Conservation (phyloP, 2,888 invertebrate species). For the Nezara viridula region DNA sequence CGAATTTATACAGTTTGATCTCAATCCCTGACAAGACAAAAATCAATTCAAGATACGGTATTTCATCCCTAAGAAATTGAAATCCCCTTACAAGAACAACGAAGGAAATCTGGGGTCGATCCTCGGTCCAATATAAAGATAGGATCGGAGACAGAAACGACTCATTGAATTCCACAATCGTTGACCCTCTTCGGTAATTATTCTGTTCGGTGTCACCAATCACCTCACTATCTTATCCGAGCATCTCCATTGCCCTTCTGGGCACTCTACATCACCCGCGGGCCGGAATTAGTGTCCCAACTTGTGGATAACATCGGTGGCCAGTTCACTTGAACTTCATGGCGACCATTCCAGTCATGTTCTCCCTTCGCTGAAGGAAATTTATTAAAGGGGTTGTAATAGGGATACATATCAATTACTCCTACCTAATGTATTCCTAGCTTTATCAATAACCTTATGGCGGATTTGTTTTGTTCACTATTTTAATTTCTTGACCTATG, state of each 20-base stretch:
- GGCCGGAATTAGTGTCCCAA: background rate
- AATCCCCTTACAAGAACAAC: background rate
- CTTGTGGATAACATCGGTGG: slow-evolving; percentile 13
- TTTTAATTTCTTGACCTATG: too few relatives aligned
- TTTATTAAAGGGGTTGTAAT: background rate
- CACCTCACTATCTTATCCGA: background rate
- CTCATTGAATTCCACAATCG: background rate
- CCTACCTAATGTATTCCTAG: too few relatives aligned
- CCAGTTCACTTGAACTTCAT: background rate
- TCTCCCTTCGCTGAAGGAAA: background rate
- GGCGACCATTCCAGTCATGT: background rate
- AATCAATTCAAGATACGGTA: too few relatives aligned
- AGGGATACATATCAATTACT: too few relatives aligned
- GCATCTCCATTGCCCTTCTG: background rate
- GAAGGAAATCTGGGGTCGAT: background rate
- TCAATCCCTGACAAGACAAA: too few relatives aligned
- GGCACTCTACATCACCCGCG: background rate
- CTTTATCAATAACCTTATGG: too few relatives aligned
- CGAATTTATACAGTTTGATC: too few relatives aligned
- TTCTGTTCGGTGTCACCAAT: background rate
- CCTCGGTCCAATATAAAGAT: background rate
- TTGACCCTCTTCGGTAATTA: slow-evolving; percentile 7
- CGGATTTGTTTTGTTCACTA: too few relatives aligned
- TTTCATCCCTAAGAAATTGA: background rate
- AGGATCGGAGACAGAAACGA: background rate